Base-by-base conservation (phyloP, 1,140 invertebrate genomes). In the Bombus breviceps region DNA sequence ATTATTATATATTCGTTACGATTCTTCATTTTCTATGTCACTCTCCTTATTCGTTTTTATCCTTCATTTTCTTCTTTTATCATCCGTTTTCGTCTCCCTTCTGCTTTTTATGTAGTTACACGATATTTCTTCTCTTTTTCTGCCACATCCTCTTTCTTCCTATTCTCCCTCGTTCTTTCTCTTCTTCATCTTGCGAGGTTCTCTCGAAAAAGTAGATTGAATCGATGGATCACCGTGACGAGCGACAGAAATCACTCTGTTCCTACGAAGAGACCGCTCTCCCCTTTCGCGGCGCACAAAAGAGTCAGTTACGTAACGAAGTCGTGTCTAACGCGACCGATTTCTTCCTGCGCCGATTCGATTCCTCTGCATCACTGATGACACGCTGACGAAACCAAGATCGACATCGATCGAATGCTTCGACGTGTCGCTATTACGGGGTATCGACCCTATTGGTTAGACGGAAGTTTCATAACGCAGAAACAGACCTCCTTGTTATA, bases 151-250 rank as follows among this genome's bases (percentile, higher is more conserved):
- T 32, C 32, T 18, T 18, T 66, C 64, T 34, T 18, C 15, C 64
- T 34, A 4, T 8, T 34, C 59, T 62, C 18, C 1, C 10, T 62
- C 28, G 25, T 62, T 62, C 28, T 13, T 12, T 66, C 64, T 0
- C 64, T 34, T 66, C 13, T 32, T 13, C 28, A 12, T 12, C 28
- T 62, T 28, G 47, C 43, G 53, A 82, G 8, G 8, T 5, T 71
- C n/a, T 1, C 39, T n/a, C 25, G 12, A 66, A 34, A 18, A 85
- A 85, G 76, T 62, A 69, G 57, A 64, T 41, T 59, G 69, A 80
- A 80, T 72, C 66, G 41, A 73, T 53, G 43, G 77, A 57, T 41
- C 64, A 59, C 37, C 75, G 64, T 78, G 82, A 84, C 76, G 66
- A 47, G 77, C 25, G 39, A 43, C 69, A 64, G 69, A 43, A 62